Conservation (phyloP, 1,140 invertebrate genomes). For the Drosophila lacteicornis region DNA sequence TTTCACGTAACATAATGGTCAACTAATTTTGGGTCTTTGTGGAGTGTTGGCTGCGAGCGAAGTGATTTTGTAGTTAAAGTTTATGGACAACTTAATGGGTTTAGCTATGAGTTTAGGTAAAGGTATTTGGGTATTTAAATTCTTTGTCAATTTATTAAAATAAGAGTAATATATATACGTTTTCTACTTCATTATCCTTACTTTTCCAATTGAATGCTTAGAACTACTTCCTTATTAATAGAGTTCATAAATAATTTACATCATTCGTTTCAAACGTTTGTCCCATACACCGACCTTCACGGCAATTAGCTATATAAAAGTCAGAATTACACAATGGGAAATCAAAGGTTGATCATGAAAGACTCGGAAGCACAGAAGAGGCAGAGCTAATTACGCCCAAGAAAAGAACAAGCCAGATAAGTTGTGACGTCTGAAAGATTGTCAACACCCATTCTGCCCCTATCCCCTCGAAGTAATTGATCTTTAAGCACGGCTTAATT, state of each 20-base stretch:
- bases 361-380: constrained; percentile 24
- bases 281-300: constrained; percentile 54
- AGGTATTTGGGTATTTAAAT: background rate
- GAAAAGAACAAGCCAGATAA: constrained; percentile 21
- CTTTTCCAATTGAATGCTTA: background rate
- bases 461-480: constrained; percentile 15
- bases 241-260: constrained; percentile 2
- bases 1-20: constrained; percentile 49
- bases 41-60: constrained; percentile 9
- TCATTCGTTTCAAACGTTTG: background rate
- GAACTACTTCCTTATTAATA: constrained; percentile 24
- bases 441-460: constrained; percentile 25
- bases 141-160: background rate
- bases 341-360: constrained; percentile 20
- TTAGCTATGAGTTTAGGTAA: constrained; percentile 15
- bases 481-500: constrained; percentile 45
- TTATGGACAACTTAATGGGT: constrained; percentile 27
- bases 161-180: too few species aligned
- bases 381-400: constrained; percentile 20
- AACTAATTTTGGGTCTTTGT: constrained; percentile 39
- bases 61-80: constrained; percentile 34
- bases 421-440: constrained; percentile 31
- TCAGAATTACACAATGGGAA: constrained; percentile 23
- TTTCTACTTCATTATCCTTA: background rate
- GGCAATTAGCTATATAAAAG: constrained; percentile 50